Evolutionary conservation across 2,888 invertebrate species (phyloP).

Genomic region (Drosophila austrosaltans): DNA sequence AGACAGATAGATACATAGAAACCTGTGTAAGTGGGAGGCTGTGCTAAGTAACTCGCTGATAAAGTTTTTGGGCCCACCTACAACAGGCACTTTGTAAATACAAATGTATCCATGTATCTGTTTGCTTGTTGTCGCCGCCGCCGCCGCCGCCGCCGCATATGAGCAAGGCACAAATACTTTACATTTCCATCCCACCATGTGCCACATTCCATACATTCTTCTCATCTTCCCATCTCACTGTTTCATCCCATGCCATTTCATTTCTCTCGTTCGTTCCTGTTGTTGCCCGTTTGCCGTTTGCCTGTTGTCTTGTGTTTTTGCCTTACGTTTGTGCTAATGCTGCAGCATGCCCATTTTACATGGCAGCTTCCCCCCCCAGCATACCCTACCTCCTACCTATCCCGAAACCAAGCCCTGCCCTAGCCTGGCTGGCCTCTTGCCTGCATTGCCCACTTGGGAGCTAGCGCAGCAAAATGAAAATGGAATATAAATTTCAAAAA

Average conservation of each 20-base stretch:
- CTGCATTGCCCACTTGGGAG: constrained; percentile 53
- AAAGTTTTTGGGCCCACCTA: constrained; percentile 41
- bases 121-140: constrained; percentile 32
- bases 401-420: not conserved
- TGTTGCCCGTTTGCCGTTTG: constrained; percentile 39
- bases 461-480: constrained; percentile 57
- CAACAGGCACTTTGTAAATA: constrained; percentile 15
- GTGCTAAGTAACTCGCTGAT: constrained; percentile 57
- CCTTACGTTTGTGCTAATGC: constrained; percentile 51
- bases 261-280: constrained; percentile 18
- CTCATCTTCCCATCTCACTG: not conserved
- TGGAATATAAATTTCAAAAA: constrained; percentile 69
- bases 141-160: constrained; percentile 34
- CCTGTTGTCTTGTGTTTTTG: constrained; percentile 41
- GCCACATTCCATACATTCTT: not conserved
- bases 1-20: not conserved
- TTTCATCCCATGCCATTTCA: constrained; percentile 6
- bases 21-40: not conserved
- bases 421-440: constrained; percentile 1
- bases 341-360: constrained; percentile 50
- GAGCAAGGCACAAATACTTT: constrained; percentile 56
- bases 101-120: constrained; percentile 23
- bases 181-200: constrained; percentile 32
- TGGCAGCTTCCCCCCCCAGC: not conserved
- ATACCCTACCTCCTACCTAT: constrained; percentile 2